Base-by-base conservation (phyloP, 2,888 invertebrate species). In the Lagria hirta region DNA sequence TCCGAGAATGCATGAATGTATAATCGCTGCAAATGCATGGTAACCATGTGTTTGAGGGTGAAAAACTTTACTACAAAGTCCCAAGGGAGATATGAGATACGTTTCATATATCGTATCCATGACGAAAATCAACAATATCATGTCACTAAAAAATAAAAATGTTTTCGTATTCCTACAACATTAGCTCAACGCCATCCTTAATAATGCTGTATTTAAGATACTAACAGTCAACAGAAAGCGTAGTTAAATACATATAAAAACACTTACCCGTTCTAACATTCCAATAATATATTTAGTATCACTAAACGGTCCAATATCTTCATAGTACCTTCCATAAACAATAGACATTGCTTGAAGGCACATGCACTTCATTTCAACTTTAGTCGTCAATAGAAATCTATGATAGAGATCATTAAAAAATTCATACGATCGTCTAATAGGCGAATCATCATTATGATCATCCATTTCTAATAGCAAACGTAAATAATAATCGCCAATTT, bases 401-500 rank as follows among this genome's bases (percentile, higher is more conserved):
- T 99, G 97, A 71, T 99, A 99, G 8, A 99, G 78, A 66, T 98
- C 96, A 73, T 97, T 97, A 79, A 99, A 99, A 74, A 99, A 94
- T 70, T 96, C 95, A 62, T 88, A 94, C 87, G 94, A 92, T 74
- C 88, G 86, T 69, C 91, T 84, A 54, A 94, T 93, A 15, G 90
- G 85, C 66, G 86, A 85, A 72, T 90, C 84, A 52, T 86, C 87
- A 67, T 81, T 83, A 38, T 83, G 36, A 60, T 88, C 87, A 61
- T 88, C 85, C 73, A 94, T 92, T 69, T 98, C 96, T 37, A 99
- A 75, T 52, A 99, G 77, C 61, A 99, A 78, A 56, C 98, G 79
- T 54, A 99, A 80, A 71, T 96, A 99, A 73, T 99, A 99, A 72
- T 98, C 97, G 8, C 98, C 98, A 60, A 99, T 97, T 75, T 91